phyloP scores from a whole-genome alignment of 2,888 invertebrate genomes.

The Hofmannophila pseudospretella region DNA sequence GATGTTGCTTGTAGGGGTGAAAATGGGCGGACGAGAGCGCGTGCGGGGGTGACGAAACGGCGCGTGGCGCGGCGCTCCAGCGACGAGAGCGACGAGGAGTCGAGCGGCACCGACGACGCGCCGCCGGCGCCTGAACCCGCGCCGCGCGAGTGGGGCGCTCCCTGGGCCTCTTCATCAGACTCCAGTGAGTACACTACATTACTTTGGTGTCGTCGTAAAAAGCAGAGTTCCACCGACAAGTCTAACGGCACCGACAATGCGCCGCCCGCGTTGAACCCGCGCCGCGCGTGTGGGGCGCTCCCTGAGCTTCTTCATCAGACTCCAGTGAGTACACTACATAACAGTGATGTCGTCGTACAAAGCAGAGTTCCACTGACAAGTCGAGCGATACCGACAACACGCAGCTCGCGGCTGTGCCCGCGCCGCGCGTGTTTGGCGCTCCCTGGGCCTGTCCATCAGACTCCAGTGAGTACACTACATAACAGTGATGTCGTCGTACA shows the following conservation, averaged over 20 bases:
- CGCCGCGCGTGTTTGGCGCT: slow-evolving; percentile 74
- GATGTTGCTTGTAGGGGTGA: slow-evolving; percentile 51
- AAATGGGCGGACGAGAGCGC: slow-evolving; percentile 49
- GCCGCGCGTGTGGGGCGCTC: slow-evolving; percentile 73
- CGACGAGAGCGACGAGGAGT: slow-evolving; percentile 71
- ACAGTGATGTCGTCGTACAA: slow-evolving; percentile 57
- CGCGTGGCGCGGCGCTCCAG: slow-evolving; percentile 63
- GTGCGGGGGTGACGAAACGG: slow-evolving; percentile 50
- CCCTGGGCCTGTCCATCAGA: slow-evolving; percentile 72
- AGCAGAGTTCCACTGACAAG: slow-evolving; percentile 67
- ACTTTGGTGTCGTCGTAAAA: not conserved
- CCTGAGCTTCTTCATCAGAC: slow-evolving; percentile 70
- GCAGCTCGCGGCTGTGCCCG: slow-evolving; percentile 66
- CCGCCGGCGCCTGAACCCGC: slow-evolving; percentile 68
- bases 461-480: slow-evolving; percentile 44
- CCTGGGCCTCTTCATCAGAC: slow-evolving; percentile 70
- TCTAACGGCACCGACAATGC: slow-evolving; percentile 69
- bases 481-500: not conserved
- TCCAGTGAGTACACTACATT: slow-evolving; percentile 42
- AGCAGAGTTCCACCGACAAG: no score
- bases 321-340: slow-evolving; percentile 48
- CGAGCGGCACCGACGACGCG: slow-evolving; percentile 67
- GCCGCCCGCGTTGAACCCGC: slow-evolving; percentile 66
- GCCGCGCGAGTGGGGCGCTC: slow-evolving; percentile 74
- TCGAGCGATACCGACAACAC: slow-evolving; percentile 69